phyloP scores from a whole-genome alignment of 2,113 vertebrate genomes.

The mouse (Mus musculus) region GRCm39 chr2:50231001-50231500 shows the following conservation, averaged over 20 bases:
- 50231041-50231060: background rate
- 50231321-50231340: background rate
- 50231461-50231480: constrained; percentile 66
- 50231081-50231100: background rate
- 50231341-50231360: background rate
- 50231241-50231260: constrained; percentile 26
- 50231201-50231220: background rate
- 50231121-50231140: background rate
- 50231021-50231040: background rate
- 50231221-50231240: constrained; percentile 21
- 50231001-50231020: background rate
- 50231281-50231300: constrained; percentile 39
- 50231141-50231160: background rate
- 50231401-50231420: background rate
- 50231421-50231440: background rate
- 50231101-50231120: background rate
- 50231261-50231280: background rate
- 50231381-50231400: constrained; percentile 31
- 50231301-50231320: constrained; percentile 3
- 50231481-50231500: constrained; percentile 57
- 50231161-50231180: background rate
- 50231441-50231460: constrained; percentile 49
- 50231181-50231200: background rate
- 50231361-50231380: background rate
- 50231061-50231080: background rate